A percentile compares a stretch with the other conserved stretches of the same genome.
Evolutionary conservation across 2,113 vertebrate genomes (phyloP).

Genomic region (Ceyx cyanopectus): DNA sequence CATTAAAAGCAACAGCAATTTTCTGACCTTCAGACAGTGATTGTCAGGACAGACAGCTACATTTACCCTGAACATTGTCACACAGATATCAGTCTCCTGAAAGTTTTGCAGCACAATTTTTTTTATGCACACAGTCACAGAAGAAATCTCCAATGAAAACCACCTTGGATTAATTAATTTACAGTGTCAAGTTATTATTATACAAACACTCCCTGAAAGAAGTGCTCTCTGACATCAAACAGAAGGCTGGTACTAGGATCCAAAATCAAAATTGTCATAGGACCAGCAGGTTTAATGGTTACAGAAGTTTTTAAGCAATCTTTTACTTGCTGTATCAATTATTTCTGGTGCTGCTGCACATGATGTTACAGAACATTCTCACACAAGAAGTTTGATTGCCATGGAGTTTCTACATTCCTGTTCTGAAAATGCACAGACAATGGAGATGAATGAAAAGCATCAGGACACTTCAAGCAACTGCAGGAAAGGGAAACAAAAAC

Average conservation of each 20-base stretch:
- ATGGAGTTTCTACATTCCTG: neutral
- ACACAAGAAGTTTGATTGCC: neutral
- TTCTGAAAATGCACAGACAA: neutral
- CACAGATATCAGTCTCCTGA: neutral
- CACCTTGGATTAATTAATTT: neutral
- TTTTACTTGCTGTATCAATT: neutral
- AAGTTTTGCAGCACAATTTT: neutral
- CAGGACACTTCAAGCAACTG: neutral
- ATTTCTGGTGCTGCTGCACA: neutral
- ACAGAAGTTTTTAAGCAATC: neutral
- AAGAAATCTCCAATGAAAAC: constrained; percentile 42
- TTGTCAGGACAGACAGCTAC: neutral
- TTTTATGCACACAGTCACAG: neutral
- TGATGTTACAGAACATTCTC: neutral
- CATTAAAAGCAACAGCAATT: neutral
- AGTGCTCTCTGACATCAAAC: constrained; percentile 34
- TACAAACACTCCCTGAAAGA: constrained; percentile 30
- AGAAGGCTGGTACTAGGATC: neutral
- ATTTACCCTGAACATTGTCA: neutral
- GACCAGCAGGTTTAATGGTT: neutral
- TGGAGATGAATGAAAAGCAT: neutral
- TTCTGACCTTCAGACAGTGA: neutral
- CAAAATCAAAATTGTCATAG: neutral
- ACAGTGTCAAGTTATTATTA: neutral
- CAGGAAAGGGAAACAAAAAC: constrained; percentile 21